phyloP scores from a whole-genome alignment of 2,113 vertebrate genomes.

The Cryptotis parvus region DNA sequence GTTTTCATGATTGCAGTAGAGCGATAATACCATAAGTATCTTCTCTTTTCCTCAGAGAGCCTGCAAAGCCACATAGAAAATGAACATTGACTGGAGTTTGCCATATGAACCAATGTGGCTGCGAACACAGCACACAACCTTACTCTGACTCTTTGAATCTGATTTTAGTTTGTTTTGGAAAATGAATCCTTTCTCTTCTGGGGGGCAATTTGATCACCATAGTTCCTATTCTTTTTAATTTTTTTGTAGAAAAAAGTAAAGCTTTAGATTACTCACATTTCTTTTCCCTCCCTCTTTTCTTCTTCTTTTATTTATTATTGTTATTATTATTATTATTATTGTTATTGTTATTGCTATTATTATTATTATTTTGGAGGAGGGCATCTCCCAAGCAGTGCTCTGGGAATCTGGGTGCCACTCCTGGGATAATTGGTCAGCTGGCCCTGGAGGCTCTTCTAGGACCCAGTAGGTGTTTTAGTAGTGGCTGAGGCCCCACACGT shows the following conservation, averaged over 20 bases:
- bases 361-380: too few species aligned
- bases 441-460: too few species aligned
- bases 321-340: too few species aligned
- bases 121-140: conserved; percentile 20
- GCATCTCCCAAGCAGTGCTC: too few species aligned
- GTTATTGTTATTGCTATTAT: too few species aligned
- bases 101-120: conserved; percentile 72
- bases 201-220: neutral
- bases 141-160: neutral
- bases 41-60: conserved; percentile 90
- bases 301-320: neutral
- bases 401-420: too few species aligned
- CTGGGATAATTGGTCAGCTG: too few species aligned
- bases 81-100: conserved; percentile 68
- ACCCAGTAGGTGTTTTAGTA: too few species aligned
- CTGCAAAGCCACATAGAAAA: conserved; percentile 86
- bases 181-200: conserved; percentile 31
- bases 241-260: conserved; percentile 26
- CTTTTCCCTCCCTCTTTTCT: neutral
- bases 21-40: conserved; percentile 91
- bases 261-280: conserved; percentile 32
- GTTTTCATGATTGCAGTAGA: conserved; percentile 83
- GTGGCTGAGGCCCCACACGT: too few species aligned
- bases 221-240: neutral
- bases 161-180: conserved; percentile 44